Percentiles rank a stretch among this genome's conserved stretches.
Evolutionary conservation across 2,797 vertebrate genomes (phyloP).

Genomic region (Tapera naevia): DNA sequence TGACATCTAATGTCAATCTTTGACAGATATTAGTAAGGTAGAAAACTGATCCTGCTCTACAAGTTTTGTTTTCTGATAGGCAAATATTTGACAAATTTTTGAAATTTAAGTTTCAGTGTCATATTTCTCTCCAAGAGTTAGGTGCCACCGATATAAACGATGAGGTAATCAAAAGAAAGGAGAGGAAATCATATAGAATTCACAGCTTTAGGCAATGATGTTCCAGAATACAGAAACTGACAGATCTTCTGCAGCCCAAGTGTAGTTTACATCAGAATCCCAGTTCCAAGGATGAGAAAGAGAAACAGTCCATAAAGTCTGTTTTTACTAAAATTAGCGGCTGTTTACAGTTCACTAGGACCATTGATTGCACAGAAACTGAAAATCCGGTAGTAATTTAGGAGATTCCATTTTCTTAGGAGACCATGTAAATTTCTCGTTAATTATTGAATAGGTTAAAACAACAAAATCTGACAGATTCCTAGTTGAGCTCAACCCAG

Average conservation of each 20-base stretch:
- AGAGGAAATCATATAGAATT: not conserved
- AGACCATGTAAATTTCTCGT: not conserved
- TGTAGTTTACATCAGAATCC: not conserved
- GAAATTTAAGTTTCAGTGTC: not conserved
- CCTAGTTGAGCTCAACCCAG: constrained; percentile 9
- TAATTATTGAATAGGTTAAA: constrained; percentile 17
- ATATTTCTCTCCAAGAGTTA: not conserved
- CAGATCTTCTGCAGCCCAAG: not conserved
- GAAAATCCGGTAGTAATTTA: not conserved
- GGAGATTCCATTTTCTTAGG: not conserved
- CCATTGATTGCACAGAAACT: not conserved
- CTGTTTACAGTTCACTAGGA: not conserved
- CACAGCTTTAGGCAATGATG: not conserved
- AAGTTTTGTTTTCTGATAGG: not conserved
- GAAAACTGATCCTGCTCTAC: not conserved
- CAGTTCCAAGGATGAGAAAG: not conserved
- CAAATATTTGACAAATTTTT: not conserved
- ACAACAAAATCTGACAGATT: constrained; percentile 27
- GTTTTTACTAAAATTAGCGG: not conserved
- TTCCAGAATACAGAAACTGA: not conserved
- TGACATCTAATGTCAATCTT: not conserved
- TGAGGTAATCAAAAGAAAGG: not conserved
- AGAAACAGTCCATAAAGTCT: not conserved
- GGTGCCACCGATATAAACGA: not conserved
- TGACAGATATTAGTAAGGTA: not conserved